A percentile compares a stretch with the other conserved stretches of the same genome.
phyloP scores from a whole-genome alignment of 2,888 invertebrate species.

The Lagria hirta region DNA sequence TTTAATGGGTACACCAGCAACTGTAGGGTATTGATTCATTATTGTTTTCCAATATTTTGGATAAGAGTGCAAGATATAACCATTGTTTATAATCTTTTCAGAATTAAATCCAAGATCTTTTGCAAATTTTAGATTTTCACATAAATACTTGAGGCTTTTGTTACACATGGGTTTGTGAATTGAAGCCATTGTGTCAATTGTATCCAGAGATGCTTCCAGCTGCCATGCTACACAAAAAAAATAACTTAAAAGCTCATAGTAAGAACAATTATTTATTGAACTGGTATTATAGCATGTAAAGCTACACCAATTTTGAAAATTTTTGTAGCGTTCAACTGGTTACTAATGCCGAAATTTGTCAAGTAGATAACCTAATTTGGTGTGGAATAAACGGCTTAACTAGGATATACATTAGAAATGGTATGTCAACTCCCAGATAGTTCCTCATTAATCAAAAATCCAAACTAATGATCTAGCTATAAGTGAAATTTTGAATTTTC shows the following conservation, averaged over 20 bases:
- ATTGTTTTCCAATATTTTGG: slow-evolving; percentile 62
- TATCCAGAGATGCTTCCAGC: slow-evolving; percentile 49
- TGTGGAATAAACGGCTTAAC: slow-evolving; percentile 1
- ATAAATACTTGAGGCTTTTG: slow-evolving; percentile 57
- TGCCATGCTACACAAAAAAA: slow-evolving; percentile 50
- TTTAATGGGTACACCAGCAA: slow-evolving; percentile 61
- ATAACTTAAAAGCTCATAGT: neutral
- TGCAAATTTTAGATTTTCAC: slow-evolving; percentile 59
- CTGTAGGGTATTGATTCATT: slow-evolving; percentile 57
- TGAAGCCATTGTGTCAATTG: slow-evolving; percentile 49
- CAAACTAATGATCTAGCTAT: too few relatives aligned
- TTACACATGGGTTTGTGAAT: slow-evolving; percentile 48
- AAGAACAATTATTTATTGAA: neutral
- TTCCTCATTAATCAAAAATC: too few relatives aligned
- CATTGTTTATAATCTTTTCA: slow-evolving; percentile 60
- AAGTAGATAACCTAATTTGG: slow-evolving; percentile 10
- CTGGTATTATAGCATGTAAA: too few relatives aligned
- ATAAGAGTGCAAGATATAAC: slow-evolving; percentile 62
- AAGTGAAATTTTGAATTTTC: too few relatives aligned
- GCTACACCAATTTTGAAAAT: too few relatives aligned
- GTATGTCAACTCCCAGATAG: too few relatives aligned
- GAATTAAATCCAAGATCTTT: slow-evolving; percentile 60
- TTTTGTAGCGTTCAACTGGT: neutral
- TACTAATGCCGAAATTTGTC: neutral
- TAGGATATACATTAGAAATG: neutral